Evolutionary conservation across 2,888 invertebrate genomes (phyloP).

Genomic region (Catotricha subobsoleta): DNA sequence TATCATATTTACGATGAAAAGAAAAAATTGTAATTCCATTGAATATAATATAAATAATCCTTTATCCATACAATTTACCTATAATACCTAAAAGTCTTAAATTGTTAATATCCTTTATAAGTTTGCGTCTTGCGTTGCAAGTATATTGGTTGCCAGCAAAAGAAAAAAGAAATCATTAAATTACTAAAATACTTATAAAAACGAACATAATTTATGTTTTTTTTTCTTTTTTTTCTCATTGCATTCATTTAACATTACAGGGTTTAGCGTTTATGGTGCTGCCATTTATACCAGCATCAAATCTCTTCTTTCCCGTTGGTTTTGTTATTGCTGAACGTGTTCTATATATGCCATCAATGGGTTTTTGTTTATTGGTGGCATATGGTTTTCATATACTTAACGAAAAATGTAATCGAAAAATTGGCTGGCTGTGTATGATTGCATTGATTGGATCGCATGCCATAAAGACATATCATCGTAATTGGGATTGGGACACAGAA

Average conservation of each 20-base stretch:
- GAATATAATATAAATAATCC: too few species aligned
- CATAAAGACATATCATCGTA: constrained; percentile 69
- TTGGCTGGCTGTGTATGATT: constrained; percentile 46
- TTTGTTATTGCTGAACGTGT: constrained; percentile 94
- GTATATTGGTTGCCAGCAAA: too few species aligned
- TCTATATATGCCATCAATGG: constrained; percentile 94
- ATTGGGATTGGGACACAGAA: constrained; percentile 87
- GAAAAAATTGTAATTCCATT: too few species aligned
- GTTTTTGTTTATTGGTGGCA: constrained; percentile 81
- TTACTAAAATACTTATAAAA: too few species aligned
- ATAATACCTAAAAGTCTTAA: too few species aligned
- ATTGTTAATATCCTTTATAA: too few species aligned
- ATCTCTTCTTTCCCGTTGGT: constrained; percentile 93
- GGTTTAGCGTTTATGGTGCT: constrained; percentile 70
- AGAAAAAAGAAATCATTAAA: too few species aligned
- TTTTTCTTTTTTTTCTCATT: constrained; percentile 5
- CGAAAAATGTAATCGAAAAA: constrained; percentile 40
- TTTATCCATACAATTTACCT: too few species aligned
- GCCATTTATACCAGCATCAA: constrained; percentile 90
- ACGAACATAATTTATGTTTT: too few species aligned
- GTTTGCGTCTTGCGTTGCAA: too few species aligned
- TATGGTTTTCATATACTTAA: constrained; percentile 62
- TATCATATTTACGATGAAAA: too few species aligned
- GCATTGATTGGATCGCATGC: constrained; percentile 60
- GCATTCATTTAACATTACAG: constrained; percentile 33